These are phyloP conservation scores for Pocillopora grandis DNA, from an alignment of 92 coral and sea anemone species.

Conservation along the genomic window DNA sequence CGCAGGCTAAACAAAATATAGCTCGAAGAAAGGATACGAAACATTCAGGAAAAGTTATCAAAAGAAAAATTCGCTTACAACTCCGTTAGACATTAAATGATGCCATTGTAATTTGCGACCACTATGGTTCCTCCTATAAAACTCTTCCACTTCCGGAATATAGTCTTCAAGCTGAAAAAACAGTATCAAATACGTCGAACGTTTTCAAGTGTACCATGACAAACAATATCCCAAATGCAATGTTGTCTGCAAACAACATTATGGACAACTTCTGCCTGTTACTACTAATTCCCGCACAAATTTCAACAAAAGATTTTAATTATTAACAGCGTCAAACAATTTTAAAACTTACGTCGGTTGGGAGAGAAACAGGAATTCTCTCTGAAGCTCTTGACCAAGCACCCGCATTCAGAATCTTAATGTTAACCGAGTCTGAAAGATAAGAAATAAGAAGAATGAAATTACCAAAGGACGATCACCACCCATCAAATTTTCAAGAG, in stretches of 20 bases:
- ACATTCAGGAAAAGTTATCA: neutral
- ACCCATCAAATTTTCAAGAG: too few species aligned
- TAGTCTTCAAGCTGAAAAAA: constrained; percentile 82
- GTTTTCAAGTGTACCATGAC: neutral
- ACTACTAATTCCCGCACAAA: neutral
- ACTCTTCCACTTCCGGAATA: constrained; percentile 96
- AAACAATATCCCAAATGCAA: neutral
- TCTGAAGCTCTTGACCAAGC: constrained; percentile 98
- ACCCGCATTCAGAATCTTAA: constrained; percentile 93
- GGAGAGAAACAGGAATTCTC: constrained; percentile 86
- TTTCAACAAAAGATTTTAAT: neutral
- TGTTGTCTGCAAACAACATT: neutral
- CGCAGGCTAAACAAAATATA: neutral
- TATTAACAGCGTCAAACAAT: too few species aligned
- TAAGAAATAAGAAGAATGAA: neutral
- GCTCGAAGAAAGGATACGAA: too few species aligned
- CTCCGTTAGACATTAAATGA: constrained; percentile 97
- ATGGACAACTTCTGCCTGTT: neutral
- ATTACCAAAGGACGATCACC: neutral
- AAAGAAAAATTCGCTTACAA: constrained; percentile 52
- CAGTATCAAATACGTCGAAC: neutral
- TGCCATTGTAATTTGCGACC: constrained; percentile 98
- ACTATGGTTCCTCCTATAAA: constrained; percentile 92
- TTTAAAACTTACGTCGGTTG: constrained; percentile 73
- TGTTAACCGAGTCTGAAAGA: constrained; percentile 82